phyloP scores from a whole-genome alignment of 1,140 invertebrate genomes.

The Habropoda laboriosa region DNA sequence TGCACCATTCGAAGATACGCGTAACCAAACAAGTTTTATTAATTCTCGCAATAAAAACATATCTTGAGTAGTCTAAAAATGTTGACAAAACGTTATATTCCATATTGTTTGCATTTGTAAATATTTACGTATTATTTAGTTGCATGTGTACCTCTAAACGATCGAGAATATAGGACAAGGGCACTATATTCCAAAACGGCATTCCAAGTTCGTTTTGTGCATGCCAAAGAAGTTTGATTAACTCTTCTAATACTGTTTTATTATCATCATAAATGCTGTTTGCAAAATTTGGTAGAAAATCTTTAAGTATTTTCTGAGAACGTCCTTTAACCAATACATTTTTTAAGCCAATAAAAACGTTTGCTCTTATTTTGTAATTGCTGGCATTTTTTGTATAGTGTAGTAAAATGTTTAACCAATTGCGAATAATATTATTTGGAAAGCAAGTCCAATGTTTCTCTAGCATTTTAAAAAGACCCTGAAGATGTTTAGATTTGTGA shows the following conservation, averaged over 20 bases:
- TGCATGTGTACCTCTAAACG: conserved; percentile 52
- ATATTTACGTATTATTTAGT: neutral
- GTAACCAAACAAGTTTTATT: conserved; percentile 50
- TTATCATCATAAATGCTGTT: conserved; percentile 49
- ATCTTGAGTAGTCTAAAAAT: conserved; percentile 47
- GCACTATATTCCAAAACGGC: conserved; percentile 53
- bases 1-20: conserved; percentile 36
- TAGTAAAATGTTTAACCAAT: conserved; percentile 57
- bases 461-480: conserved; percentile 56
- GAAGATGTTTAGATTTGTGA: neutral
- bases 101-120: neutral
- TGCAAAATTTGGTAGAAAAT: conserved; percentile 43
- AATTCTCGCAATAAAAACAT: conserved; percentile 38
- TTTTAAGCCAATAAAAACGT: conserved; percentile 56
- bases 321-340: conserved; percentile 44
- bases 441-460: conserved; percentile 53
- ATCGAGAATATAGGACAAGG: conserved; percentile 55
- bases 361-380: conserved; percentile 49
- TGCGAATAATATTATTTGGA: conserved; percentile 26
- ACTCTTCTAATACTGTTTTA: conserved; percentile 41
- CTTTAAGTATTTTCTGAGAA: conserved; percentile 12
- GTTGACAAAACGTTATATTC: conserved; percentile 4
- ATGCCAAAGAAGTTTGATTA: conserved; percentile 56
- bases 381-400: conserved; percentile 24
- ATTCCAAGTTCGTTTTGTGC: conserved; percentile 42